Base-by-base conservation (phyloP, 1,140 invertebrate genomes). In the Heliconius himera region DNA sequence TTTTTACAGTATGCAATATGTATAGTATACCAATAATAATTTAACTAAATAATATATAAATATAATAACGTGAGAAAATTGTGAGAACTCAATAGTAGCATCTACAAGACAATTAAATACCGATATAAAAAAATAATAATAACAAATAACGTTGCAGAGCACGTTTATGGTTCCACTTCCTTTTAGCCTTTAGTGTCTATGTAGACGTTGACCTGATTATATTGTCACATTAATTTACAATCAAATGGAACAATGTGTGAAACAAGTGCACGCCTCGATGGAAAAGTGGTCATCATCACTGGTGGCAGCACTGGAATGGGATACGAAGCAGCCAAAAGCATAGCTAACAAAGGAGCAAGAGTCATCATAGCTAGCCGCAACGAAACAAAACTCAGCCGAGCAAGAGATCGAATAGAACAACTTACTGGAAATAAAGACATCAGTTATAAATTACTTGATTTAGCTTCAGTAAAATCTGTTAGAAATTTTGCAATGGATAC, bases 261-360 rank as follows among this genome's bases (percentile, higher is more conserved):
- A 0, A 88, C 85, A 26, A 79, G 80, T 11, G 82, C 84, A 8
- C 87, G 85, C n/a, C 76, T 94, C 16, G 85, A 92, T 76, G 96
- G 95, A 1, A 98, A 98, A 95, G 95, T 97, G 22, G 95, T 96
- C 1, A 95, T 98, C 49, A 94, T 98, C 13, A 98, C 98, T 20
- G 98, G 98, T 78, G 96, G 97, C n/a, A n/a, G n/a, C 91, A 96
- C 96, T 77, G 98, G 98, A 2, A 97, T 98, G 85, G 98, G 98
- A 13, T 97, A 96, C 94, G 97, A 97, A 94, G 96, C 97, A 56
- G 97, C 96, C 0, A 91, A 95, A 81, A 95, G 96, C 82, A 91
- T 98, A 81, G 97, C 97, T 1, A 94, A 92, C 83, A 89, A 96
- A 83, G 96, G 96, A 51, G 97, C 97, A 1, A 96, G 94, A 92